Base-by-base conservation (phyloP, 2,888 invertebrate genomes). In the Drosophila formosana region DNA sequence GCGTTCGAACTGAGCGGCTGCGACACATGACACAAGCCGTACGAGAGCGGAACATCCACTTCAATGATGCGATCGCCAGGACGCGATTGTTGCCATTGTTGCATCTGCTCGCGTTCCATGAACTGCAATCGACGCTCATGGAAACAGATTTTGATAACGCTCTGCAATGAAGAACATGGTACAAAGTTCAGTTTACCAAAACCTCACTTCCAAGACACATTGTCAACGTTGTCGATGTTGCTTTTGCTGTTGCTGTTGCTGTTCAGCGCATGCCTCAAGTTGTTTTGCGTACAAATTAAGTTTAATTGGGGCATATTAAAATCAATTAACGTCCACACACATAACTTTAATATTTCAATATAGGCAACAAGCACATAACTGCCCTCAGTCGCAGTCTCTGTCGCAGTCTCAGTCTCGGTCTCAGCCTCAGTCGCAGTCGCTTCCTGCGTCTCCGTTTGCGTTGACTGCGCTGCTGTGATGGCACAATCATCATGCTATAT, bases 61-160 rank as follows among this genome's bases (percentile, higher is more conserved):
- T 99, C 98, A 1, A 99, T 94, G 75, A 99, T 97, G 81, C 98
- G 94, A 92, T 98, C 98, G 4, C 97, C 97, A 2, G 98, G 98
- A 69, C 98, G 94, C 64, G 96, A 95, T 51, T 95, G 95, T 91
- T 97, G 97, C 99, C 99, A 99, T 85, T 96, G 95, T 5, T 96
- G 94, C 92, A 99, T 97, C 93, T 98, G 98, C 87, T 99, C 98
- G 63, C 96, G 95, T 93, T 98, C 98, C 94, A 97, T 98, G 91
- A 97, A 99, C 92, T 98, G 99, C 62, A 99, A 93, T 0, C 98
- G 95, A 53, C 98, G 95, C 93, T 99, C 99, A 93, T 99, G 98
- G 93, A 99, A 99, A 89, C 98, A 97, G 63, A 99, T 96, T 82
- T 97, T 96, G 76, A 98, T 96, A 11, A 97, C 94, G 76, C 97